phyloP scores from a whole-genome alignment of 2,113 vertebrate genomes.

The Recurvirostra avosetta region DNA sequence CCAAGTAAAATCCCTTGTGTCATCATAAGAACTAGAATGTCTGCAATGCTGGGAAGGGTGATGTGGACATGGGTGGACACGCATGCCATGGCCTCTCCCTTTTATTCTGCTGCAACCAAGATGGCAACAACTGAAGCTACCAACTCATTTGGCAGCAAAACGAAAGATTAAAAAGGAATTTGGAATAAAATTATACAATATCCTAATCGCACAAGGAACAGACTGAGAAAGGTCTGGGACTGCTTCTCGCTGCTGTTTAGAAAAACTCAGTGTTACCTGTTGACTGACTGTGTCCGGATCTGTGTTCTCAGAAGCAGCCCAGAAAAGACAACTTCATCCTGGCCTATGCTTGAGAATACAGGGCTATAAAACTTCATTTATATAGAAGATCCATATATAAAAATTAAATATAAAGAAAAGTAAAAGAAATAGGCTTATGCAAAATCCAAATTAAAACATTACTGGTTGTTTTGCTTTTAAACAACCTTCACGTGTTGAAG shows the following conservation, averaged over 20 bases:
- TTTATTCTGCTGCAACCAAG: background rate
- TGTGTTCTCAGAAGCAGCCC: background rate
- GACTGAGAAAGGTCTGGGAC: background rate
- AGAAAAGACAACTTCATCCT: background rate
- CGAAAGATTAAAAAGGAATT: background rate
- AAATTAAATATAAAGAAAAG: background rate
- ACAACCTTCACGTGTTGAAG: background rate
- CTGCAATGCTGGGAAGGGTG: background rate
- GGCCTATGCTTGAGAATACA: background rate
- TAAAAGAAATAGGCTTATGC: background rate
- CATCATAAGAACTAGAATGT: background rate
- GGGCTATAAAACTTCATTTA: background rate
- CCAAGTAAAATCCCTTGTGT: background rate
- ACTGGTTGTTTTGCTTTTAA: background rate
- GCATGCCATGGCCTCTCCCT: background rate
- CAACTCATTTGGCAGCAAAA: background rate
- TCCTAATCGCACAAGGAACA: background rate
- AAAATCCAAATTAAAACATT: constrained; percentile 31
- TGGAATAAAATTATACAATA: background rate
- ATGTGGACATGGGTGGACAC: background rate
- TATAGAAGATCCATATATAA: background rate
- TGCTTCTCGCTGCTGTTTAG: background rate
- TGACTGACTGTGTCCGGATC: background rate
- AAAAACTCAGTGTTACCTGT: background rate
- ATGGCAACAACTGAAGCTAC: background rate